Percentiles rank a stretch among this genome's conserved stretches.
Evolutionary conservation across 2,797 vertebrate genomes (phyloP).

Genomic region (Myripristis jacobus): DNA sequence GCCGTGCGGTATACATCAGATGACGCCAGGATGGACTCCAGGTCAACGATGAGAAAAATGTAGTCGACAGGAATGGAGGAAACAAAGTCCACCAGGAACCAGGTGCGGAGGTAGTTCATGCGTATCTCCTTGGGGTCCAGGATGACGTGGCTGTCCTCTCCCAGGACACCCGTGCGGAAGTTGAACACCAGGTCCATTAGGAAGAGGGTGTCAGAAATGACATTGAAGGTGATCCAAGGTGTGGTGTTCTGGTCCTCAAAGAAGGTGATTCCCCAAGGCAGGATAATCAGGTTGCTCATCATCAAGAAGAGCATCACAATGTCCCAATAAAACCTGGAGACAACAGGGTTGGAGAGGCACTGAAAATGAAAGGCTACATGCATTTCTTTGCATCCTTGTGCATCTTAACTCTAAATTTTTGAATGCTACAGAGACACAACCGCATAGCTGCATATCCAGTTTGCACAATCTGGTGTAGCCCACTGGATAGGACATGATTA

Average conservation of each 20-base stretch:
- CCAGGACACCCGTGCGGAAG: constrained; percentile 95
- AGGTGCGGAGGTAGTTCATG: constrained; percentile 91
- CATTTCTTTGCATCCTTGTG: constrained; percentile 8
- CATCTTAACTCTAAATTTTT: background rate
- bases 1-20: constrained; percentile 96
- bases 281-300: constrained; percentile 97
- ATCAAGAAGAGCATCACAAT: constrained; percentile 96
- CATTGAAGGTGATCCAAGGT: constrained; percentile 95
- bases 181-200: constrained; percentile 94
- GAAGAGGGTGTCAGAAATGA: constrained; percentile 97
- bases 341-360: constrained; percentile 10
- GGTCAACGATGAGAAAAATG: constrained; percentile 92
- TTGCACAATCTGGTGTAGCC: background rate
- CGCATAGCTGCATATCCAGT: background rate
- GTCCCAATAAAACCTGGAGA: constrained; percentile 96
- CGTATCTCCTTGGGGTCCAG: constrained; percentile 93
- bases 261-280: constrained; percentile 98
- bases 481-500: background rate
- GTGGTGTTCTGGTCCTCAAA: constrained; percentile 96
- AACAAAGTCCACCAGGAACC: constrained; percentile 96
- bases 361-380: background rate
- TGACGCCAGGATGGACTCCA: constrained; percentile 90
- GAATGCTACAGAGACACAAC: background rate
- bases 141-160: constrained; percentile 94
- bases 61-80: constrained; percentile 99